Percentiles rank a stretch among this genome's conserved stretches.
These are phyloP conservation scores for Andinoacara biseriatus DNA, from an alignment of 2,113 vertebrate species.

Conservation along the genomic window DNA sequence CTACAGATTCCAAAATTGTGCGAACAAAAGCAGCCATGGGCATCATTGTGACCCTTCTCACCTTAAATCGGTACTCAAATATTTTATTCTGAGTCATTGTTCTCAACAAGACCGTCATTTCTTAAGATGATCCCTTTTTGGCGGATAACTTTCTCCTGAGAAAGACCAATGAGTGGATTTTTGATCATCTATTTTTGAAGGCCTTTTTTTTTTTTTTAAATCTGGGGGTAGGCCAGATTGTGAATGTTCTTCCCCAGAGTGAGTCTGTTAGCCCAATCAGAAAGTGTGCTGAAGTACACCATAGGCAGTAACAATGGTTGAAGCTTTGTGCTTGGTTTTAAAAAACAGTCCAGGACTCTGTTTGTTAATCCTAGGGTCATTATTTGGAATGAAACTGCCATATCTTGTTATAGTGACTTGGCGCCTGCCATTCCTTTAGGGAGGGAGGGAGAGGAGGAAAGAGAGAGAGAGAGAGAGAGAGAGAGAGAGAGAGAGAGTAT, in stretches of 20 bases:
- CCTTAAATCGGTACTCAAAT: constrained; percentile 6
- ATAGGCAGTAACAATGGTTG: constrained; percentile 48
- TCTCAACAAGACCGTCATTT: constrained; percentile 13
- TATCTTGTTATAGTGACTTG: constrained; percentile 73
- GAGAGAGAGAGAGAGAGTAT: constrained; percentile 15
- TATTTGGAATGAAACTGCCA: constrained; percentile 75
- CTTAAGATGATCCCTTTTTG: constrained; percentile 16
- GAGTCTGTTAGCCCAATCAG: constrained; percentile 62
- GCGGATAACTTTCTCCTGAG: constrained; percentile 34
- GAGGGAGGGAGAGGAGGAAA: constrained; percentile 11
- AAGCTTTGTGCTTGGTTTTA: constrained; percentile 53
- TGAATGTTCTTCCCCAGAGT: constrained; percentile 44
- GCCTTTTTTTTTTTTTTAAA: not conserved
- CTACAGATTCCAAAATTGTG: not conserved
- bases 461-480: constrained; percentile 15
- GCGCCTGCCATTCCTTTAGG: constrained; percentile 54
- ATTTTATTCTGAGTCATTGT: not conserved
- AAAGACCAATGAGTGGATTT: constrained; percentile 7
- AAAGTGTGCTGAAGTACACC: constrained; percentile 29
- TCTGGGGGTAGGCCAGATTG: constrained; percentile 18
- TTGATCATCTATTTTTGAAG: constrained; percentile 10
- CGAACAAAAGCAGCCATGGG: not conserved
- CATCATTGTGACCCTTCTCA: not conserved
- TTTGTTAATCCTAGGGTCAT: constrained; percentile 70
- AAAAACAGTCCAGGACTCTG: constrained; percentile 67